Evolutionary conservation across 1,140 invertebrate genomes (phyloP), one percentile per base, ranked within the genome.

Genomic region (Chymomyza costata): DNA sequence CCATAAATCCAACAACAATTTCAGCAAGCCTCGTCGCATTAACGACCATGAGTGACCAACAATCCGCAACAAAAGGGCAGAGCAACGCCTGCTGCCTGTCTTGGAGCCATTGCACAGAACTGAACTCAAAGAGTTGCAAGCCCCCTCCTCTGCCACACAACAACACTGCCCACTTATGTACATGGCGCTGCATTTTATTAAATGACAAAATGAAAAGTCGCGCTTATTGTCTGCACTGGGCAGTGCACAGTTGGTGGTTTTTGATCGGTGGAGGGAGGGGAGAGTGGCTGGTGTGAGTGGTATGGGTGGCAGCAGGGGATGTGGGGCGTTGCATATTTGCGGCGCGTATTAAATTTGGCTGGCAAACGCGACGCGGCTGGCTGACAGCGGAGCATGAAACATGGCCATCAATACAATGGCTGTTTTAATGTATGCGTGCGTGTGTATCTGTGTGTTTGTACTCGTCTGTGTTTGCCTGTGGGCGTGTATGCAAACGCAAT

Each of bases 401-500:
- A 78, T 76, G 65, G 70, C 70, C 65, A 76, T 76, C 70, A 76
- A 76, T 76, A 76, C 19, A 15, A 32, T 19, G 18, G 14, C 2
- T 32, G 3, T 46, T 6, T 14, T 1, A 18, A 31, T 30, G 39
- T 55, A 37, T 45, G 28, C 31, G 16, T 2, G 15, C 16, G 35
- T 31, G 18, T 38, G 30, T 34, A 28, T 16, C 15, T 34, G 34
- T 59, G 50, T 47, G 31, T 34, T 34, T 37, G 21, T 44, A 37
- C 45, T 44, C 25, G 56, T 6, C 55, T 65, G 65, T 65, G 62
- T 65, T 52, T 78, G 65, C 47, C 56, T 78, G 67, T 78, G 67
- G 74, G 73, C 68, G 73, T 65, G 67, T 67, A 78, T 82, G 78
- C 78, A 82, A 82, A 82, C 78, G 78, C 71, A 82, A 82, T 82